Evolutionary conservation across 2,113 vertebrate genomes (phyloP).

Genomic region (Hemichromis elongatus): DNA sequence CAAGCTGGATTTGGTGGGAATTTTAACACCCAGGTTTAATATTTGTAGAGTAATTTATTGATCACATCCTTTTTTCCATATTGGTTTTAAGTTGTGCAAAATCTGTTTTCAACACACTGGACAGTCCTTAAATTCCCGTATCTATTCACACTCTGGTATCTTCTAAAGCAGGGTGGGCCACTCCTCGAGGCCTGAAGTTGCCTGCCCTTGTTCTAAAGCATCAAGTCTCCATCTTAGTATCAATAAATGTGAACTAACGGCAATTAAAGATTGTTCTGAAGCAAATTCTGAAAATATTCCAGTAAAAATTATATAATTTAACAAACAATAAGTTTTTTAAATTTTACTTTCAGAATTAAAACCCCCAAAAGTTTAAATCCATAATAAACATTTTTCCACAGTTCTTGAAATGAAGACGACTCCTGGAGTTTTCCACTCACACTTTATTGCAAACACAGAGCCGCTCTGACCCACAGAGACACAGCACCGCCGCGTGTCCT

Average conservation of each 20-base stretch:
- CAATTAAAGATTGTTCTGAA: background rate
- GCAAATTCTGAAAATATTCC: background rate
- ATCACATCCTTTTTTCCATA: background rate
- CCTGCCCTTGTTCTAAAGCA: background rate
- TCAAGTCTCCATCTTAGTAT: background rate
- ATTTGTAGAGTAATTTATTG: too few species aligned
- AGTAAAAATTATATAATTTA: background rate
- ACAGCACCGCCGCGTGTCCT: background rate
- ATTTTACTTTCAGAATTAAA: background rate
- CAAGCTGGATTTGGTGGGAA: background rate
- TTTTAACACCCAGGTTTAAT: too few species aligned
- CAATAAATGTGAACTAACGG: background rate
- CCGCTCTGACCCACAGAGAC: background rate
- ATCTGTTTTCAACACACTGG: too few species aligned
- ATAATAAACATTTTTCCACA: background rate
- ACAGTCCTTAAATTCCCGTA: too few species aligned
- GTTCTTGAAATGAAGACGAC: rapidly evolving
- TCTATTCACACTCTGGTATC: background rate
- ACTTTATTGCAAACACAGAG: conserved; percentile 19
- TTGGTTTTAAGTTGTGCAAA: background rate
- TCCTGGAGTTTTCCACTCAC: background rate
- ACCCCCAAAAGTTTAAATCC: background rate
- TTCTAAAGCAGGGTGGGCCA: background rate
- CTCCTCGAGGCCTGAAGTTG: too few species aligned
- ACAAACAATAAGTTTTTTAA: background rate